Evolutionary conservation across 2,888 invertebrate genomes (phyloP).

Genomic region (Limnephilus lunatus): DNA sequence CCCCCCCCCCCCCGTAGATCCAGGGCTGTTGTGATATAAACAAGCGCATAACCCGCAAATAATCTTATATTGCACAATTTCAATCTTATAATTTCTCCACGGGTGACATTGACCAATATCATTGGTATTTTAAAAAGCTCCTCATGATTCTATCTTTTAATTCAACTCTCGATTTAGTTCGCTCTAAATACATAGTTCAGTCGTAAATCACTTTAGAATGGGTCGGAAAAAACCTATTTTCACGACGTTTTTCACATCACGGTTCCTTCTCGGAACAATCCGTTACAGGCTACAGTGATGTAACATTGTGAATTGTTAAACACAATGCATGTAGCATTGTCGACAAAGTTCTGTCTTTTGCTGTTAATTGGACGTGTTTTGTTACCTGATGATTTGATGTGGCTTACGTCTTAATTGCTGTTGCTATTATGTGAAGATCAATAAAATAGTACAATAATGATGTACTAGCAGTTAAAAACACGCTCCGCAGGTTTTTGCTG

Average conservation of each 20-base stretch:
- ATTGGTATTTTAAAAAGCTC: background rate
- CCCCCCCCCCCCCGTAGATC: too few species aligned
- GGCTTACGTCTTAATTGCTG: background rate
- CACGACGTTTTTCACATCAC: background rate
- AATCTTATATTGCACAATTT: too few species aligned
- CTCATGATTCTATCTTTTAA: background rate
- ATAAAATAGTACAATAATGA: too few species aligned
- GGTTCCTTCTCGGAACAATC: background rate
- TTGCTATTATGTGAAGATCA: too few species aligned
- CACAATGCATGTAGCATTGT: background rate
- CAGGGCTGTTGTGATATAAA: too few species aligned
- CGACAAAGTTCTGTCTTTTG: background rate
- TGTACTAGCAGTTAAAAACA: too few species aligned
- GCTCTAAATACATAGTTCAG: constrained; percentile 9
- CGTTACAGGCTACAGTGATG: background rate
- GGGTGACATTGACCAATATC: background rate
- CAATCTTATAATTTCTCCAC: background rate
- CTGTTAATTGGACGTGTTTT: background rate
- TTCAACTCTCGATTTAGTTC: background rate
- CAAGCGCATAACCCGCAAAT: too few species aligned
- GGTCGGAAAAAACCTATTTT: background rate
- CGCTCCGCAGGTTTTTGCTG: too few species aligned
- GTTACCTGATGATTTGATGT: background rate
- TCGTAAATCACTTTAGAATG: background rate
- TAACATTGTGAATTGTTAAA: constrained; percentile 5